Evolutionary conservation across 2,888 invertebrate species (phyloP), one percentile per base, ranked within the genome.

Genomic region (Drosophila sordidula): DNA sequence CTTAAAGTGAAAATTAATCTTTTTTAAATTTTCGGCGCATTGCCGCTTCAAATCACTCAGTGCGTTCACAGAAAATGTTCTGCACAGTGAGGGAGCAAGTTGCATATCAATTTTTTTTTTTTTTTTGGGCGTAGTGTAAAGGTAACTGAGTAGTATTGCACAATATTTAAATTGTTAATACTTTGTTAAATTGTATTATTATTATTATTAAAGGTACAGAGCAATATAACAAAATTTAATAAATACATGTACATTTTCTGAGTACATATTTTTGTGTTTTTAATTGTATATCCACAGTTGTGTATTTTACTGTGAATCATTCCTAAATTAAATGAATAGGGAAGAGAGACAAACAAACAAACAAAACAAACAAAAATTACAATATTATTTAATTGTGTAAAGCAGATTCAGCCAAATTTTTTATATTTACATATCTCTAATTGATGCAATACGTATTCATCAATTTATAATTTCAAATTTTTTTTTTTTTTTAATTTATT

Each of bases 281-380:
- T 42, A 64, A 44, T 47, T 62, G 16, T 64, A n/a, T 42, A 50
- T 49, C 42, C 65, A 64, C 42, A 36, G n/a, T 49, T 61, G 18
- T 16, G 49, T 50, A 38, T 64, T 26, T 38, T 22, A 16, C 14
- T 46, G 9, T 61, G 32, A 39, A 46, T 39, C 6, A 26, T 26
- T 26, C 26, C 6, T 32, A 32, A 32, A 32, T 32, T 32, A 32
- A 32, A 32, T 11, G 32, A 32, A 32, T 1, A 11, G 3, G 11
- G 11, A 4, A n/a, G 6, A n/a, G 9, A 4, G 42, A 8, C 22
- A n/a, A n/a, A n/a, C n/a, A n/a, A n/a, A n/a, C n/a, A n/a, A n/a
- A n/a, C n/a, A n/a, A n/a, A n/a, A n/a, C n/a, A n/a, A 49, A 22
- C 22, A 18, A 12, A 36, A 22, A n/a, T 9, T 12, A 12, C 5